Percentiles rank a stretch among this genome's conserved stretches.
These are phyloP conservation scores for Brachionus plicatilis DNA, from an alignment of 1,140 invertebrate species.

Conservation along the genomic window DNA sequence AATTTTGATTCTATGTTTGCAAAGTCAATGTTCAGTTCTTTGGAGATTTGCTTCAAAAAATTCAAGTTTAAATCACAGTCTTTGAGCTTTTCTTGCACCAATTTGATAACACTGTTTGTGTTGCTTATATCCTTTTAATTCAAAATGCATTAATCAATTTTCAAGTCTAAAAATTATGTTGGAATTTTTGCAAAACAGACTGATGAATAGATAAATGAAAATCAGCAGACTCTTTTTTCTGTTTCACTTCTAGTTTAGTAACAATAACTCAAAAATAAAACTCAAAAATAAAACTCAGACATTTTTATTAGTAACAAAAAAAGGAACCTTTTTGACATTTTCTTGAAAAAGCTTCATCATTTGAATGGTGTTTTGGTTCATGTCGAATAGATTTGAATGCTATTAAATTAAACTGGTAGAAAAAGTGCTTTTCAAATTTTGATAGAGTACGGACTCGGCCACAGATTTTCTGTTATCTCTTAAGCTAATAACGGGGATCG, in stretches of 20 bases:
- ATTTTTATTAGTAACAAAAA: neutral
- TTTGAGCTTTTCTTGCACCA: slow-evolving; percentile 23
- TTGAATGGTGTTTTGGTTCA: slow-evolving; percentile 7
- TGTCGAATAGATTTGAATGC: neutral
- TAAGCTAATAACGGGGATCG: slow-evolving; percentile 21
- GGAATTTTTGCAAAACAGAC: no score
- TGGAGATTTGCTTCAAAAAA: slow-evolving; percentile 26
- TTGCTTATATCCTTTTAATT: neutral
- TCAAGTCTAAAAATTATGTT: no score
- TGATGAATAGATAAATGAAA: no score
- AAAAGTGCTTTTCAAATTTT: neutral
- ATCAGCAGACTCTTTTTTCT: no score
- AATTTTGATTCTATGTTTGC: slow-evolving; percentile 3
- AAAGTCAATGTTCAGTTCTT: slow-evolving; percentile 36
- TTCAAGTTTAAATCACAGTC: slow-evolving; percentile 32
- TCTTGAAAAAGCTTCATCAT: slow-evolving; percentile 22
- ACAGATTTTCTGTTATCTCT: neutral
- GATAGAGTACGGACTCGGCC: neutral
- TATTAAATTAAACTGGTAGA: neutral
- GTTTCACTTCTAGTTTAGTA: no score
- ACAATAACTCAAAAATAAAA: no score
- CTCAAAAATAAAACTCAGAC: no score
- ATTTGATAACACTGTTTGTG: slow-evolving; percentile 22
- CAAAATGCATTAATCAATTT: neutral
- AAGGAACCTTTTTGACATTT: slow-evolving; percentile 27